These are phyloP conservation scores for Euleptes europaea DNA, from an alignment of 2,113 vertebrate species.

Conservation along the genomic window DNA sequence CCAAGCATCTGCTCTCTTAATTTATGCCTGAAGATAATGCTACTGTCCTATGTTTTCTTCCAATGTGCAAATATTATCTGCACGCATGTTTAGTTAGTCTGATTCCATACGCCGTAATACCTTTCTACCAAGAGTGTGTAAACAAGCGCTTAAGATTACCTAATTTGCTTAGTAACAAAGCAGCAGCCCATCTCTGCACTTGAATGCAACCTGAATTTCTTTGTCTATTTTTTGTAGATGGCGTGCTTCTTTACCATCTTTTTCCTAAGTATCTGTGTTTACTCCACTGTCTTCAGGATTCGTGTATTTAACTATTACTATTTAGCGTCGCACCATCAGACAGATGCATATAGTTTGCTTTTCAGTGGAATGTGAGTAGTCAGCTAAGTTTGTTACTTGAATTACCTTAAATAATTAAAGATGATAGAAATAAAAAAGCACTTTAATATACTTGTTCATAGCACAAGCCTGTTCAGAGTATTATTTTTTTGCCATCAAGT, in stretches of 20 bases:
- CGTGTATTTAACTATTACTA: conserved; percentile 94
- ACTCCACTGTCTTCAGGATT: conserved; percentile 94
- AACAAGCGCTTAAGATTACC: neutral
- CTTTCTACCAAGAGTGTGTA: neutral
- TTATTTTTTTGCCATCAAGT: neutral
- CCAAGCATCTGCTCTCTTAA: too few species aligned
- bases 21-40: neutral
- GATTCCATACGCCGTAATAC: neutral
- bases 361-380: conserved; percentile 93
- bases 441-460: neutral
- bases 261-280: conserved; percentile 93
- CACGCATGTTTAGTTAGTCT: neutral
- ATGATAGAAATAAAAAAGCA: neutral
- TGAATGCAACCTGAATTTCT: neutral
- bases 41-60: neutral
- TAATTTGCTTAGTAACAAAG: neutral
- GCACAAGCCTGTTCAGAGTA: neutral
- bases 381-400: neutral
- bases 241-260: conserved; percentile 91
- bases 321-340: conserved; percentile 93
- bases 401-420: neutral
- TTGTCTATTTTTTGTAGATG: conserved; percentile 75
- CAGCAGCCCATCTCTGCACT: neutral
- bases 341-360: conserved; percentile 94
- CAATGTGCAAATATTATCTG: neutral